Percentiles rank a stretch among this genome's conserved stretches.
These are phyloP conservation scores for Sepiola atlantica DNA, from an alignment of 2,888 invertebrate genomes.

Conservation along the genomic window DNA sequence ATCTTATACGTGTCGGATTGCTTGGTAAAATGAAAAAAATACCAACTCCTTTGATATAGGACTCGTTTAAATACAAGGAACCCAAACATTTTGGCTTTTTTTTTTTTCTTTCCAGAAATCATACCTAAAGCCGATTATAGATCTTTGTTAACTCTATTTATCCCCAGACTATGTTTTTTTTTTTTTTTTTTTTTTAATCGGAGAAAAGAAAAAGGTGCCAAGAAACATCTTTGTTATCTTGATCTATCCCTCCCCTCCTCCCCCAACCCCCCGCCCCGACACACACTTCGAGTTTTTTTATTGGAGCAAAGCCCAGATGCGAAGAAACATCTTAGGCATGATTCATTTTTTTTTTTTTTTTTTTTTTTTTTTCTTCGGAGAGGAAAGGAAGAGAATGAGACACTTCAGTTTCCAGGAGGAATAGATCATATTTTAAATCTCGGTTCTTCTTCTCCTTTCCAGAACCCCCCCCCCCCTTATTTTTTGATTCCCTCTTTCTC, in stretches of 20 bases:
- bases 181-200: neutral
- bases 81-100: neutral
- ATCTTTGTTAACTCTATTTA: neutral
- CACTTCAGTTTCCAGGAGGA: neutral
- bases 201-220: neutral
- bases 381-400: neutral
- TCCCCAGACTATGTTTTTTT: too few relatives aligned
- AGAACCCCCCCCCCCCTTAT: too few relatives aligned
- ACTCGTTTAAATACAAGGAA: neutral
- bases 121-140: neutral
- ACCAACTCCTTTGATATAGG: neutral
- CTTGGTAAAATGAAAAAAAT: too few relatives aligned
- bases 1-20: too few relatives aligned
- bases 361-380: too few relatives aligned
- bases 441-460: neutral
- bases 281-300: too few relatives aligned
- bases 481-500: neutral
- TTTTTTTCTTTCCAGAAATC: neutral
- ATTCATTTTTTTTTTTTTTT: too few relatives aligned
- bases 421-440: neutral
- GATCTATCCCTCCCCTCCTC: neutral
- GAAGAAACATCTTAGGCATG: too few relatives aligned
- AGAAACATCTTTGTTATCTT: accelerated
- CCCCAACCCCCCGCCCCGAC: too few relatives aligned
- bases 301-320: too few relatives aligned